Conservation (phyloP, 2,797 vertebrate species). For the Gephyroberyx darwinii region DNA sequence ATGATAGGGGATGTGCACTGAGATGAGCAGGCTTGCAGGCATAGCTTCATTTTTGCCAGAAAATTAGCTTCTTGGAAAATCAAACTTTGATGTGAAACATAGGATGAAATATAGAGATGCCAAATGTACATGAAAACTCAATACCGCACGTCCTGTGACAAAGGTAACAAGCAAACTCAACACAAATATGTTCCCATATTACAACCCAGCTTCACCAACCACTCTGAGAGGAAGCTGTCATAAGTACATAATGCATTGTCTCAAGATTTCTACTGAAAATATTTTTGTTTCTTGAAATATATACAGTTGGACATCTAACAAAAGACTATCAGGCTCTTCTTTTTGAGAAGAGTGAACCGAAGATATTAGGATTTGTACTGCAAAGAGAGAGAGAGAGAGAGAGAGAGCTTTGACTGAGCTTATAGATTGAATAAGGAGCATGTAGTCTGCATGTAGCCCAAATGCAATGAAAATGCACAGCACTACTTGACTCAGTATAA, state of each 20-base stretch:
- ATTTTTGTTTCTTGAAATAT: background rate
- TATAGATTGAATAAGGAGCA: too few species aligned
- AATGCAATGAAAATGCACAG: too few species aligned
- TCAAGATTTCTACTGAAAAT: background rate
- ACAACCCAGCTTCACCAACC: background rate
- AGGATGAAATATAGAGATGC: conserved; percentile 28
- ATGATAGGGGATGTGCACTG: conserved; percentile 88
- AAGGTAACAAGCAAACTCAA: conserved; percentile 10
- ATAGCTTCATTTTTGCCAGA: conserved; percentile 85
- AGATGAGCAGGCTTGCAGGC: conserved; percentile 86
- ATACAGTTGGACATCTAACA: background rate
- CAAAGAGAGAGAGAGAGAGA: too few species aligned
- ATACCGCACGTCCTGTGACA: conserved; percentile 3
- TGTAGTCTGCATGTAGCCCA: too few species aligned
- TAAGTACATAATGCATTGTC: background rate
- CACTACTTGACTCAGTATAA: too few species aligned
- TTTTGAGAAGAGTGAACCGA: background rate
- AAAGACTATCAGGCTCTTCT: background rate
- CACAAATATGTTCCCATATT: conserved; percentile 24
- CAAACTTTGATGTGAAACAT: conserved; percentile 76
- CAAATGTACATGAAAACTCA: background rate
- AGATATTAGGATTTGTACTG: background rate
- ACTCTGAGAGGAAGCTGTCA: background rate
- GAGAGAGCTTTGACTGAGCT: too few species aligned
- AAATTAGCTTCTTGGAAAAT: conserved; percentile 88